Conservation (phyloP, 2,797 vertebrate species). For the Catamblyrhynchus diadema region DNA sequence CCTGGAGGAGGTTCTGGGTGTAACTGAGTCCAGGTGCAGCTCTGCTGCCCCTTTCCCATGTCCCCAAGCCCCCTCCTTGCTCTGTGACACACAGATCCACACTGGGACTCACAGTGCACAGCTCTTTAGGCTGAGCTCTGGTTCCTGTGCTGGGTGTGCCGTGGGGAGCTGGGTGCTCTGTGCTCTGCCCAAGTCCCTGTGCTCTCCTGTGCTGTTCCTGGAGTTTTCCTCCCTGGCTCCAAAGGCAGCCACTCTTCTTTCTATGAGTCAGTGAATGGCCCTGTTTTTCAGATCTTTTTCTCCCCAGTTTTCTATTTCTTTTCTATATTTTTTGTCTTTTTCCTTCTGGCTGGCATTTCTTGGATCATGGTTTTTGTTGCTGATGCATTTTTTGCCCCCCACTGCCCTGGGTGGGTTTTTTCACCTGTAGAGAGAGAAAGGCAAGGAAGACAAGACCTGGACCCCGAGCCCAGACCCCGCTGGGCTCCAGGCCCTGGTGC, state of each 20-base stretch:
- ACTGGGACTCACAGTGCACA: fast-evolving
- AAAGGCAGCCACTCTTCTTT: neutral
- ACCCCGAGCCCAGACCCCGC: constrained; percentile 75
- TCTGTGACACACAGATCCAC: neutral
- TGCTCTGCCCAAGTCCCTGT: neutral
- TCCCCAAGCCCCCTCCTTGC: neutral
- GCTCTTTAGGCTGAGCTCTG: neutral
- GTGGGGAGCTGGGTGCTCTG: fast-evolving
- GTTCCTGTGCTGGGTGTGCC: neutral
- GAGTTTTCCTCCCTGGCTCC: neutral
- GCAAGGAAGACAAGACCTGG: constrained; percentile 78
- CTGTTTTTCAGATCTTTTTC: constrained; percentile 5
- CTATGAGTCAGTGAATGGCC: neutral
- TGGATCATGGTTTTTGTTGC: constrained; percentile 38
- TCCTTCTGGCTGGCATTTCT: neutral
- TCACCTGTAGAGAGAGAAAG: constrained; percentile 84
- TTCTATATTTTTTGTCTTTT: neutral
- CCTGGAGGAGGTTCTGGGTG: neutral
- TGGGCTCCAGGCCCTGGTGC: constrained; percentile 79
- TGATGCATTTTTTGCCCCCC: constrained; percentile 71
- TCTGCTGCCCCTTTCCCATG: neutral
- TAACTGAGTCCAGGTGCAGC: neutral
- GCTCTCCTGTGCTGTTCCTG: neutral
- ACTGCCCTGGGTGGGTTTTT: constrained; percentile 50
- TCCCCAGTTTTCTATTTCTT: neutral